Base-by-base conservation (phyloP, 2,797 vertebrate genomes). In the Chrysocyon brachyurus region DNA sequence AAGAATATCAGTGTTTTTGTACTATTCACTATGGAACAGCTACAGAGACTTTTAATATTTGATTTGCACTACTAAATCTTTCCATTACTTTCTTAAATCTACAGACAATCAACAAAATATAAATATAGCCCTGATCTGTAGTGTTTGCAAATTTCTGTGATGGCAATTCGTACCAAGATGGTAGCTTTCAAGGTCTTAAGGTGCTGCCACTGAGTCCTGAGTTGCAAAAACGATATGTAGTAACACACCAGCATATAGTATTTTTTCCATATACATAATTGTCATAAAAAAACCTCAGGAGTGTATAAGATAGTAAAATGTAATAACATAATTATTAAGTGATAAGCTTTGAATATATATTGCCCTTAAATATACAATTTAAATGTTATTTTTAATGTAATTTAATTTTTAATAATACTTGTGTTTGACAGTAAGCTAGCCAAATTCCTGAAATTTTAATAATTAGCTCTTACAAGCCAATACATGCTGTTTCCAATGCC, bases 341-440 rank as follows among this genome's bases (percentile, higher is more conserved):
- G 5, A 54, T 40, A 6, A 59, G 28, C 26, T 93, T 85, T 81
- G 5, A 46, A 0, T 49, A 54, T 52, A 2, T 19, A 57, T 56
- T 28, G 4, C 19, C 4, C 73, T 68, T 94, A 86, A 59, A 93
- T 52, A 49, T 88, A 63, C 1, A 31, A 92, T 81, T 96, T 66
- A 83, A 56, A 81, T 54, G 54, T 68, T 87, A 87, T 22, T 21
- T 54, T 24, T 61, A 72, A 61, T 49, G 1, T 90, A 52, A 87
- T 89, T 96, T 46, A 84, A 54, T 90, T 33, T 81, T 86, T 92
- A 87, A 91, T 70, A 79, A 22, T 40, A 12, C 7, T 5, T 77
- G 0, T 75, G 14, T 77, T 90, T 77, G 15, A 66, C n/a, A 82
- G 49, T 6, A 61, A 73, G 28, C 33, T 84, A 90, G 17, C 5